These are phyloP conservation scores for Melikaiella ostensackeni DNA, from an alignment of 2,888 invertebrate species.

Conservation along the genomic window DNA sequence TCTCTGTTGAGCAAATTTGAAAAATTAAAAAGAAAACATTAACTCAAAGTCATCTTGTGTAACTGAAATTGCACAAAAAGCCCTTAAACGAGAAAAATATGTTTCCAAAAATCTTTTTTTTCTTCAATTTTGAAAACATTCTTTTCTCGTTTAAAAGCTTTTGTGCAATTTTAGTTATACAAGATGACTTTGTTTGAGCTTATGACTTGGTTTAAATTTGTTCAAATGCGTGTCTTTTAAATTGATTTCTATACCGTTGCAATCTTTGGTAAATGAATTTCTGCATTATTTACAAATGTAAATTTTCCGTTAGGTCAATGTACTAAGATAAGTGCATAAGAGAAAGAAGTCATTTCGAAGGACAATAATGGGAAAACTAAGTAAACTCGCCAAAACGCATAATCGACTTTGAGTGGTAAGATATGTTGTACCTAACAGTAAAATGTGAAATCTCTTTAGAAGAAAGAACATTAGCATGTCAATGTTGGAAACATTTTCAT, in stretches of 20 bases:
- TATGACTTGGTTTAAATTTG: too few relatives aligned
- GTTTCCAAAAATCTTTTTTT: too few relatives aligned
- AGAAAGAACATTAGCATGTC: neutral
- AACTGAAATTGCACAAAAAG: too few relatives aligned
- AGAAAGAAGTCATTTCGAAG: neutral
- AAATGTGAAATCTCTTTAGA: neutral
- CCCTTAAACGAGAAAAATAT: too few relatives aligned
- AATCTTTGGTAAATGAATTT: neutral
- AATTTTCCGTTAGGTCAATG: neutral
- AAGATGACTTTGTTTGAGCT: too few relatives aligned
- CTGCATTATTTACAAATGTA: constrained; percentile 2
- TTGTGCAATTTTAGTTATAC: too few relatives aligned
- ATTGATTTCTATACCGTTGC: neutral
- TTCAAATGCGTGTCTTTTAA: too few relatives aligned
- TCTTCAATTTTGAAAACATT: too few relatives aligned
- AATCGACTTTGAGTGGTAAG: constrained; percentile 22
- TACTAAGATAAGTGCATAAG: neutral
- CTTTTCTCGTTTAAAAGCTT: too few relatives aligned
- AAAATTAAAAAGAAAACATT: too few relatives aligned
- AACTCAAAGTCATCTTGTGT: too few relatives aligned
- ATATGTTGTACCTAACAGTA: neutral
- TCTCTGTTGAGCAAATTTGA: too few relatives aligned
- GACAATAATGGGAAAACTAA: constrained; percentile 8
- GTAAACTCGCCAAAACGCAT: constrained; percentile 11
- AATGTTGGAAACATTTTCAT: constrained; percentile 17